phyloP scores from a whole-genome alignment of 2,888 invertebrate species.

The Adelognathus sp. region DNA sequence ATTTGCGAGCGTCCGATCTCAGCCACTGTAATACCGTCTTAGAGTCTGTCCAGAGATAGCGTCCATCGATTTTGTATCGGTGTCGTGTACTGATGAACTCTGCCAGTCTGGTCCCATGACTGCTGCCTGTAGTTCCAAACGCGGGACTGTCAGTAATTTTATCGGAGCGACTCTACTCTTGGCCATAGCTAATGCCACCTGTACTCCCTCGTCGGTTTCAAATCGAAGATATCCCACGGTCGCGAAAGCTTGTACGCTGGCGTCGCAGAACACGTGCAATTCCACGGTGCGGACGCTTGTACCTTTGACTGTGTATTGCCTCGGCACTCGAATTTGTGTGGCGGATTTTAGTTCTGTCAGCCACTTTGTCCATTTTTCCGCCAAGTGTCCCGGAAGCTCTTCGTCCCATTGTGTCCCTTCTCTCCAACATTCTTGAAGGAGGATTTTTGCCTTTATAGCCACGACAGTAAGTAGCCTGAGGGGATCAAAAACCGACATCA shows the following conservation, averaged over 20 bases:
- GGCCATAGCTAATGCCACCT: background rate
- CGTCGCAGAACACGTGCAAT: constrained; percentile 55
- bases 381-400: constrained; percentile 23
- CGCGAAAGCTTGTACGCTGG: constrained; percentile 43
- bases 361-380: constrained; percentile 56
- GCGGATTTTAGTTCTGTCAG: constrained; percentile 40
- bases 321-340: constrained; percentile 46
- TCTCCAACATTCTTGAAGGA: constrained; percentile 63
- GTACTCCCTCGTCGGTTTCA: background rate
- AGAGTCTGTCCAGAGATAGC: constrained; percentile 28
- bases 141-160: background rate
- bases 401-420: constrained; percentile 56
- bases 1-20: constrained; percentile 25
- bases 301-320: constrained; percentile 57
- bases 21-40: constrained; percentile 37
- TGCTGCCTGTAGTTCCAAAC: constrained; percentile 14
- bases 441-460: constrained; percentile 55
- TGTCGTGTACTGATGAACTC: background rate
- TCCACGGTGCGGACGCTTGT: constrained; percentile 39
- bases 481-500: constrained; percentile 68
- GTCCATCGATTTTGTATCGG: background rate
- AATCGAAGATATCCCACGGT: constrained; percentile 33
- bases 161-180: background rate
- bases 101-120: background rate
- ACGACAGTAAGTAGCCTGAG: constrained; percentile 61